A percentile compares a stretch with the other conserved stretches of the same genome.
phyloP scores from a whole-genome alignment of 1,140 invertebrate species.

The Dermatophagoides farinae region DNA sequence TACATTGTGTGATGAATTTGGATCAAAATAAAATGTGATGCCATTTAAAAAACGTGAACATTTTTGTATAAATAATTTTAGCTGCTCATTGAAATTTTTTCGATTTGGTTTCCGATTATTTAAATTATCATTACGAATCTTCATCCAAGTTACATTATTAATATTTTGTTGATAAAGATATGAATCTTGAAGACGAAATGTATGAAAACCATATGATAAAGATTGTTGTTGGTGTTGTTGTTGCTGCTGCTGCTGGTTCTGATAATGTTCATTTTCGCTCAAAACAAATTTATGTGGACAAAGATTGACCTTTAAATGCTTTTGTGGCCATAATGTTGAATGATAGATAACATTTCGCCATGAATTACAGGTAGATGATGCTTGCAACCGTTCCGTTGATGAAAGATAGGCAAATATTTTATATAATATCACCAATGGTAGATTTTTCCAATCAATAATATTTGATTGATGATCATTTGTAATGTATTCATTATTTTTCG shows the following conservation, averaged over 20 bases:
- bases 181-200: background rate
- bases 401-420: background rate
- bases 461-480: background rate
- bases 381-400: background rate
- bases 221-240: background rate
- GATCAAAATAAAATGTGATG: background rate
- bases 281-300: background rate
- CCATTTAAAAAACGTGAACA: background rate
- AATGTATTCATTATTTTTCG: background rate
- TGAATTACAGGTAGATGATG: background rate
- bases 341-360: constrained; percentile 6
- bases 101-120: background rate
- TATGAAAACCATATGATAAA: background rate
- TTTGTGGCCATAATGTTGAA: background rate
- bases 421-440: constrained; percentile 1
- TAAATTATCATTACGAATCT: background rate
- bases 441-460: background rate
- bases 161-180: background rate
- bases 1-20: constrained; percentile 1
- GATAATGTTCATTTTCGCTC: background rate
- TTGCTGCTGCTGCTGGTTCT: background rate
- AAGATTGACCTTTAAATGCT: background rate
- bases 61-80: constrained; percentile 1
- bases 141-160: background rate
- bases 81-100: background rate